Percentiles rank a stretch among this genome's conserved stretches.
These are phyloP conservation scores for Anticlea derivata DNA, from an alignment of 2,888 invertebrate species.

Conservation along the genomic window DNA sequence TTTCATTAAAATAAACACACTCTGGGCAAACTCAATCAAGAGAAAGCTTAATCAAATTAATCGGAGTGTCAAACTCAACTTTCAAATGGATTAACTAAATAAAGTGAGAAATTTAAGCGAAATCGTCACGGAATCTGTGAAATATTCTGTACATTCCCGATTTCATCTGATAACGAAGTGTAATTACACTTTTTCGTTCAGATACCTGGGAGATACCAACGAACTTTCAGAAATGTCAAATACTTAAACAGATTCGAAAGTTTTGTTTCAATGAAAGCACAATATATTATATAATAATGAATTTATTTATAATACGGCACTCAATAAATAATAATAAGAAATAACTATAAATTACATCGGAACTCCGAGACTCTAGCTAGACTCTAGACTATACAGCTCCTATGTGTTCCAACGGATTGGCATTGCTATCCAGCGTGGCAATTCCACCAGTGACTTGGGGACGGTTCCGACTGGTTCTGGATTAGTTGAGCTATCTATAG, in stretches of 20 bases:
- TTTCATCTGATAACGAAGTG: constrained; percentile 19
- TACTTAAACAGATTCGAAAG: neutral
- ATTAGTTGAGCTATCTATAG: no score
- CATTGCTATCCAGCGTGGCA: no score
- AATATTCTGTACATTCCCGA: constrained; percentile 46
- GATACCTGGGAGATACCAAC: neutral
- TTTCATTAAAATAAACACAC: constrained; percentile 12
- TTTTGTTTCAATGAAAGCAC: neutral
- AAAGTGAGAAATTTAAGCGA: constrained; percentile 38
- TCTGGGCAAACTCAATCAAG: constrained; percentile 25
- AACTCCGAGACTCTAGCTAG: no score
- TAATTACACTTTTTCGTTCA: constrained; percentile 5
- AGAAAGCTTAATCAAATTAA: constrained; percentile 53
- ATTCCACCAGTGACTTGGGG: no score
- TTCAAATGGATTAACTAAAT: constrained; percentile 35
- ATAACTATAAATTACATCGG: neutral
- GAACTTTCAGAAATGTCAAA: constrained; percentile 5
- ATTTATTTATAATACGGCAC: no score
- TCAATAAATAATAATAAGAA: no score
- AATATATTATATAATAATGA: no score
- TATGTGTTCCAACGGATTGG: no score
- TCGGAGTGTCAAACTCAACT: constrained; percentile 51
- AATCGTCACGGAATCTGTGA: constrained; percentile 42
- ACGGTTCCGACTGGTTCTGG: no score
- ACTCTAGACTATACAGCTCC: no score